Conservation (phyloP, 2,888 invertebrate genomes). For the Helleia helle region DNA sequence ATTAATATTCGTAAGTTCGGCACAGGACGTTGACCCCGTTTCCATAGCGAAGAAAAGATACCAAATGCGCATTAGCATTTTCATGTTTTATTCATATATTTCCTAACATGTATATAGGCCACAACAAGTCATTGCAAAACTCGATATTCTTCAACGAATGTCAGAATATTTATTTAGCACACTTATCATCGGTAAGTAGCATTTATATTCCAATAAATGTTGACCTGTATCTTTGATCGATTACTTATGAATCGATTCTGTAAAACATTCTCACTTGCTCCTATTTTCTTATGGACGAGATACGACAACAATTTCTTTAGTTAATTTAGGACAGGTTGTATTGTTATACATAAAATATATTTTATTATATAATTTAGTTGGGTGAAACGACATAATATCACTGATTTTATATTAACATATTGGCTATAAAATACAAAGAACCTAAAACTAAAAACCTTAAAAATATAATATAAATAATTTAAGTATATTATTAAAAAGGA, state of each 20-base stretch:
- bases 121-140: conserved; percentile 21
- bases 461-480: too few species aligned
- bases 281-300: too few species aligned
- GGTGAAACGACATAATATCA: too few species aligned
- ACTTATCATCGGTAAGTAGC: background rate
- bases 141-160: conserved; percentile 12
- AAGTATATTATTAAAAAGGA: too few species aligned
- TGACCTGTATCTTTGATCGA: background rate
- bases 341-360: too few species aligned
- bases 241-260: conserved; percentile 1
- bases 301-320: too few species aligned
- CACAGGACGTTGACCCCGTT: conserved; percentile 29
- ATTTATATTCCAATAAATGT: conserved; percentile 1
- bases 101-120: conserved; percentile 31
- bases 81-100: conserved; percentile 46
- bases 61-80: conserved; percentile 42
- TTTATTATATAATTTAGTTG: too few species aligned
- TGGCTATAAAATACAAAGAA: too few species aligned
- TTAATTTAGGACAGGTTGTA: too few species aligned
- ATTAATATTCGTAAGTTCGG: conserved; percentile 17
- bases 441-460: too few species aligned
- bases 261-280: too few species aligned
- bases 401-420: too few species aligned
- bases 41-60: conserved; percentile 35
- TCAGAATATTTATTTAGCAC: conserved; percentile 1